Evolutionary conservation across 2,113 vertebrate genomes (phyloP), one percentile per base, ranked within the genome.

Genomic region (Megalops atlanticus): DNA sequence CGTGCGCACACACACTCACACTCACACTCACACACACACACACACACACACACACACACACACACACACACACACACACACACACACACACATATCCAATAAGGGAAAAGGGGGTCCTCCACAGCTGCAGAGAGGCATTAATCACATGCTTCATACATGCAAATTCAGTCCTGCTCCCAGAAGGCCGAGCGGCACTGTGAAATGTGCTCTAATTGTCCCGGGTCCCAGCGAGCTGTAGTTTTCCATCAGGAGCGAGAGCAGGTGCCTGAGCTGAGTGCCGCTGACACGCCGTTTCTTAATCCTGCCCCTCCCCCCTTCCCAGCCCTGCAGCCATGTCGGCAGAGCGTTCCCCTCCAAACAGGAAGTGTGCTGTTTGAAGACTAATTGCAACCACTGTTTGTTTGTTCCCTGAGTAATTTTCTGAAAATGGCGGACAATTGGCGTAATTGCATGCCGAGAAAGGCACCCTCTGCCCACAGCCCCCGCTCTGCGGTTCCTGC

Each of bases 91-190:
- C n/a, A n/a, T n/a, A n/a, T n/a, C n/a, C n/a, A n/a, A n/a, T n/a
- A n/a, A n/a, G n/a, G n/a, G n/a, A 15, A 18, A 64, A 27, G 89
- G 83, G 24, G 15, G 14, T 40, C 87, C 82, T 78, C 74, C 31
- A 54, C 81, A 83, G 86, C 41, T 80, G 71, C 24, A 76, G 71
- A 80, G 74, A 76, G 84, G 85, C 86, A 91, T 91, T 91, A 91
- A 91, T 91, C 88, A 92, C 83, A 86, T 83, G 75, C 84, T 90
- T 89, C 83, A 86, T 85, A 89, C 84, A 88, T 90, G 89, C 88
- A 88, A 85, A 90, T 90, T 52, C 27, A 47, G 36, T 36, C 41
- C 45, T 43, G 71, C 77, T 79, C 64, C 11, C 74, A 71, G 68
- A 35, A 38, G 21, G 31, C 58, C 39, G 43, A 54, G 58, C 77